Evolutionary conservation across 1,140 invertebrate species (phyloP), one percentile per base, ranked within the genome.

Genomic region (Drosophila kikkawai): DNA sequence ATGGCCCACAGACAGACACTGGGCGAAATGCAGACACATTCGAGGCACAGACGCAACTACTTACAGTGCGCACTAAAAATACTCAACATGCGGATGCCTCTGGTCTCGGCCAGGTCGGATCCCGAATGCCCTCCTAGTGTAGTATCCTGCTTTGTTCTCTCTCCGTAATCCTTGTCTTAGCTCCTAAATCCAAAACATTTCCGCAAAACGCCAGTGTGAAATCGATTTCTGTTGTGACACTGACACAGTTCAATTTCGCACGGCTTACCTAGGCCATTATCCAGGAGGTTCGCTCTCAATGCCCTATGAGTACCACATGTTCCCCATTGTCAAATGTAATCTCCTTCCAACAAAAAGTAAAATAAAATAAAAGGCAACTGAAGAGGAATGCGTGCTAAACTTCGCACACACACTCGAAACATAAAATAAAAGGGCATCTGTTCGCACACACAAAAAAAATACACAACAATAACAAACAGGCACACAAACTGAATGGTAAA

Each of bases 1-100:
- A 87, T 87, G 84, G 85, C 80, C 77, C 80, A 78, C 77, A 88
- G 50, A 51, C 50, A 51, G 83, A 88, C 83, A 77, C 75, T 59
- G 47, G 53, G 42, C 50, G 56, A 78, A 69, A 77, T 77, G 69
- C 79, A 82, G 69, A 86, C 66, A 65, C 53, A 78, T 58, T 50
- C 57, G 41, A 59, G 41, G 56, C 64, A 29, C 73, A 75, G 81
- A 64, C 65, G 7, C 22, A 53, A 61, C 63, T 73, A 48, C 51
- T 70, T 75, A 69, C 61, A 74, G 67, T 73, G 36, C 44, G 39
- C 60, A 69, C 60, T 81, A 77, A 69, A 78, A 78, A 61, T 44
- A 61, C 47, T 37, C 19, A 48, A 22, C 41, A 44, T 47, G 26
- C 42, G 64, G 19, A 22, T 13, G 32, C 13, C 22, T 19, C 17